These are phyloP conservation scores for Muscicapa adusta DNA, from an alignment of 2,113 vertebrate species.

Conservation along the genomic window DNA sequence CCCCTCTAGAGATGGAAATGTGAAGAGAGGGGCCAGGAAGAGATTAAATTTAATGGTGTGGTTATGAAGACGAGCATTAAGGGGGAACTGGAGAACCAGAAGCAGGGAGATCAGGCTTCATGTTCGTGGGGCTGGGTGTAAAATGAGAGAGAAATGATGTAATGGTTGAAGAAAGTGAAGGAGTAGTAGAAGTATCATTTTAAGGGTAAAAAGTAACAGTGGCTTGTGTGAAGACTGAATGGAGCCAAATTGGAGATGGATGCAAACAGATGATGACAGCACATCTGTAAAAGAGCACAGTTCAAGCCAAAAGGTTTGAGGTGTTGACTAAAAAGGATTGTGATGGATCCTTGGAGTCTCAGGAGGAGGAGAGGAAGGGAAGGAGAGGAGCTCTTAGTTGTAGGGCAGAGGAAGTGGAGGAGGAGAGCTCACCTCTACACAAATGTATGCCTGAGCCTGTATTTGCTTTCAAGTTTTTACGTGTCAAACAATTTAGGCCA, in stretches of 20 bases:
- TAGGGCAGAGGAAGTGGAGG: not conserved
- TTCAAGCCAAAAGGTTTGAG: not conserved
- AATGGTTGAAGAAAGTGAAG: not conserved
- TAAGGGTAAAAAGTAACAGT: not conserved
- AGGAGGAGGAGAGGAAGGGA: not conserved
- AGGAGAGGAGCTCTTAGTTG: not conserved
- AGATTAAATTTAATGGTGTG: not conserved
- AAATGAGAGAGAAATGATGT: not conserved
- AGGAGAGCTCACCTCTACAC: not conserved
- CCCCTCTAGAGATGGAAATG: conserved; percentile 7
- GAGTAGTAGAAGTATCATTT: not conserved
- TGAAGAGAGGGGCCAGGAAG: conserved; percentile 1
- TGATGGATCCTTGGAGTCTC: not conserved
- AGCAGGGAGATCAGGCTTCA: not conserved
- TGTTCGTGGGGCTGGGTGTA: not conserved
- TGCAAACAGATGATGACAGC: not conserved
- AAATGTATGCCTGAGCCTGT: not conserved
- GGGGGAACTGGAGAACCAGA: not conserved
- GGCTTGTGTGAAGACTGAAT: not conserved
- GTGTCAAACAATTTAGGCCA: conserved; percentile 25
- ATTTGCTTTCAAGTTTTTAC: not conserved
- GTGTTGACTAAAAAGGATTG: not conserved
- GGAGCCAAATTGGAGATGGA: not conserved
- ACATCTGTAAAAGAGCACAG: not conserved
- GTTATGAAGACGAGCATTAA: not conserved